These are phyloP conservation scores for Norana najaformis DNA, from an alignment of 2,888 invertebrate genomes.

Conservation along the genomic window DNA sequence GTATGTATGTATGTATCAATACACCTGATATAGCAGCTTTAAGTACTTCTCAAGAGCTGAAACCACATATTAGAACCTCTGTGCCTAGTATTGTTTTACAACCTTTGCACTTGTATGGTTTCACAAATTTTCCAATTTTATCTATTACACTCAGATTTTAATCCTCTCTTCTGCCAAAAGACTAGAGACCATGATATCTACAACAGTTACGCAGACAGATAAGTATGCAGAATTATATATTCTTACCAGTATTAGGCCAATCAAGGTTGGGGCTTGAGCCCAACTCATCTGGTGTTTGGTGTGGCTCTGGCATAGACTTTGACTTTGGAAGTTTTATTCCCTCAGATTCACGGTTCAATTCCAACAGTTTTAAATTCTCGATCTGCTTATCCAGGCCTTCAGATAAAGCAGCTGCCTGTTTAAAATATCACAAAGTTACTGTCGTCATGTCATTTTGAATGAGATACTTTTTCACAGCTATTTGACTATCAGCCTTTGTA, in stretches of 20 bases:
- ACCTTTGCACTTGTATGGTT: no score
- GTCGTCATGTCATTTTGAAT: neutral
- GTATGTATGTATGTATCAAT: no score
- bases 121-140: no score
- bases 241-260: slow-evolving; percentile 15
- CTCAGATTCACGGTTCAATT: neutral
- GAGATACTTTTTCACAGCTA: neutral
- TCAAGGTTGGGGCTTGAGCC: neutral
- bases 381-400: slow-evolving; percentile 19
- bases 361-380: slow-evolving; percentile 1
- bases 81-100: no score
- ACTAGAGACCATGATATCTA: neutral
- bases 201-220: neutral
- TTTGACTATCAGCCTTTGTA: neutral
- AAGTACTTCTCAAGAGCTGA: no score
- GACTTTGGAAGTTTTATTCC: neutral
- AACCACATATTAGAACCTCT: no score
- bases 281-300: neutral
- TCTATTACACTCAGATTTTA: neutral
- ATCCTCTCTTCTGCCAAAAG: neutral
- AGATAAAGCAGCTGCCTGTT: slow-evolving; percentile 17
- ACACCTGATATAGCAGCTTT: no score
- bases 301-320: neutral
- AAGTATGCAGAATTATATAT: neutral
- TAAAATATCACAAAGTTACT: neutral